A percentile compares a stretch with the other conserved stretches of the same genome.
Evolutionary conservation across 2,797 vertebrate genomes (phyloP).

Genomic region (Xiphophorus birchmanni): DNA sequence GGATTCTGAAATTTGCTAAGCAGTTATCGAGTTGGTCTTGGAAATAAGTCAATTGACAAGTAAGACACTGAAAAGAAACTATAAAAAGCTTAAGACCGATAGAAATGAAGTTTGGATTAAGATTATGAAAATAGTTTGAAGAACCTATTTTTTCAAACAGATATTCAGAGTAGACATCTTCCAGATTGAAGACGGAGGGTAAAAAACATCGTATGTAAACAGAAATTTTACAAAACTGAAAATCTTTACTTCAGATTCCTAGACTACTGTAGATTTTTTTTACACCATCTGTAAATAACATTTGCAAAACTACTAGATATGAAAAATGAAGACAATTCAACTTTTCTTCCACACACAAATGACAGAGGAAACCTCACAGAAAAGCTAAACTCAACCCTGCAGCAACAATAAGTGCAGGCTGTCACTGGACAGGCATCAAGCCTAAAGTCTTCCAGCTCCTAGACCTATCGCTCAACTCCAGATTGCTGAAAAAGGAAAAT

Average conservation of each 20-base stretch:
- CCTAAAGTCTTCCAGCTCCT: constrained; percentile 16
- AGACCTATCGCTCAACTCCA: constrained; percentile 34
- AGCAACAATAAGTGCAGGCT: constrained; percentile 31
- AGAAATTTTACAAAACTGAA: not conserved
- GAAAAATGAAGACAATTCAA: not conserved
- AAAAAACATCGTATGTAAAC: not conserved
- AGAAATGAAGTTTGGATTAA: too few relatives aligned
- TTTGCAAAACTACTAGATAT: not conserved
- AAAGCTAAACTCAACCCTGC: constrained; percentile 7
- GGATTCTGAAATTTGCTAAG: not conserved
- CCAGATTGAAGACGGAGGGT: not conserved
- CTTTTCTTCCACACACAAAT: not conserved
- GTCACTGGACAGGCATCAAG: constrained; percentile 23
- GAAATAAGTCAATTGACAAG: not conserved
- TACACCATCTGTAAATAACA: not conserved
- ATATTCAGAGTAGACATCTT: not conserved
- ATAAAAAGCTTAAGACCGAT: too few relatives aligned
- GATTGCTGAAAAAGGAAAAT: constrained; percentile 21
- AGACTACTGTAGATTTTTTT: not conserved
- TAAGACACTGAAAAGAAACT: too few relatives aligned
- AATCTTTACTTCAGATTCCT: not conserved
- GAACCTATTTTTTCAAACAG: not conserved
- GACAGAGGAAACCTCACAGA: constrained; percentile 13
- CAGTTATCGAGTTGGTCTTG: not conserved
- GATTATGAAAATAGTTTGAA: not conserved